A percentile compares a stretch with the other conserved stretches of the same genome.
These are phyloP conservation scores for Brienomyrus brachyistius DNA, from an alignment of 2,113 vertebrate species.

Conservation along the genomic window DNA sequence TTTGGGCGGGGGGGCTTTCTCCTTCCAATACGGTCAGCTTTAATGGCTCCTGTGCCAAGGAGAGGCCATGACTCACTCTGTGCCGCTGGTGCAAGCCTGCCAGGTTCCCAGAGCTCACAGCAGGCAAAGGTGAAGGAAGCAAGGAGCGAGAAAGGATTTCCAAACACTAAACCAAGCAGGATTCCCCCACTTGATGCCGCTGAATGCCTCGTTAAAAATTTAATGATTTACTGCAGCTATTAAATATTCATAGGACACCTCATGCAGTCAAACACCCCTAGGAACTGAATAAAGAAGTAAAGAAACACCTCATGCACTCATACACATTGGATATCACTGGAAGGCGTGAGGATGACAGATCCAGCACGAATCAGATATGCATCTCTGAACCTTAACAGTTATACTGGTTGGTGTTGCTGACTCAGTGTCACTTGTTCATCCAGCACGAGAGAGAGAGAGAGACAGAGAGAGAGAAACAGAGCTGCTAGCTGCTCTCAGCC, in stretches of 20 bases:
- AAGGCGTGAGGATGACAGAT: not conserved
- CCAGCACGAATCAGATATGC: not conserved
- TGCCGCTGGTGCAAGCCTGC: not conserved
- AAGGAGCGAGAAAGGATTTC: not conserved
- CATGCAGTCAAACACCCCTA: not conserved
- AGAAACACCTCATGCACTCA: not conserved
- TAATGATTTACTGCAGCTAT: not conserved
- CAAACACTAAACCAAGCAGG: not conserved
- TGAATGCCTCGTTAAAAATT: not conserved
- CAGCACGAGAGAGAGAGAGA: not conserved
- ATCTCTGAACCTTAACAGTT: conserved; percentile 1
- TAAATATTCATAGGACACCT: conserved; percentile 9
- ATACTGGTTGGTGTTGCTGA: not conserved
- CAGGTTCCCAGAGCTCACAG: not conserved
- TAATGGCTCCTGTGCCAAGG: not conserved
- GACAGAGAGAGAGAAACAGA: not conserved
- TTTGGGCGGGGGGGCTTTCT: not conserved
- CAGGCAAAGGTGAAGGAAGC: not conserved
- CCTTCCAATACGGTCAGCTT: not conserved
- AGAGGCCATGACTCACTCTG: not conserved
- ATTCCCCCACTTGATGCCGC: not conserved
- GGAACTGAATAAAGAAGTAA: not conserved
- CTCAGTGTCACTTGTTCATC: not conserved
- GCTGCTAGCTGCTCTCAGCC: not conserved
- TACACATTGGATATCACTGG: not conserved